Base-by-base conservation (phyloP, 2,888 invertebrate genomes). In the Galeopsomyia nigrocyanea region DNA sequence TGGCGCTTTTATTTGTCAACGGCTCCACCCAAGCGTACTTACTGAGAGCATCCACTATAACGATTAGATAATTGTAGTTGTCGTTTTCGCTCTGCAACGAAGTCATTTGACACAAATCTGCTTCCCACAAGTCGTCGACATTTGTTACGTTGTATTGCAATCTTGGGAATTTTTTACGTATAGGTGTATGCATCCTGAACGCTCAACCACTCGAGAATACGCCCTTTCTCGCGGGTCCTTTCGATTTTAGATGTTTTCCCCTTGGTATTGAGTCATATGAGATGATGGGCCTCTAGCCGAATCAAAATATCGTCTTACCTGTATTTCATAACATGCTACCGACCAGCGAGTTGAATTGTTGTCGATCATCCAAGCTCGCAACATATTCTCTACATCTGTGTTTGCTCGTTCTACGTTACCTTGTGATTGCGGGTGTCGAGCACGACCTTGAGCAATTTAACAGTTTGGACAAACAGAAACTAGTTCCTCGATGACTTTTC, bases 381-480 rank as follows among this genome's bases (percentile, higher is more conserved):
- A 7, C 3, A 3, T 3, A 3, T 31, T 31, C 7, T 31, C 31
- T 31, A 31, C 7, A 3, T 31, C 7, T 31, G 3, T 31, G 31
- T 7, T 31, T 31, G 31, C 31, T 49, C 51, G 51, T 17, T 51
- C 71, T 1, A 79, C 75, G 67, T 66, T 71, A 19, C 77, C 76
- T 22, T 60, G 60, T 2, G 26, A 46, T 73, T 81, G 79, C 26
- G 78, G 73, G 71, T 82, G 78, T 26, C 78, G 60, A 51, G 80
- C 78, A 49, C 76, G 76, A 21, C 80, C 79, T 70, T 80, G 71
- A 46, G 82, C 68, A 16, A 79, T 80, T 74, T 80, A 80, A 31
- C 74, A 75, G 26, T 74, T 70, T 6, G 77, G 76, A 79, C 79
- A 80, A 66, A 75, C 62, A 57, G 61, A 9, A 9, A 49, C 14